Percentiles rank a stretch among this genome's conserved stretches.
phyloP scores from a whole-genome alignment of 2,888 invertebrate species.

The Beris chalybata region DNA sequence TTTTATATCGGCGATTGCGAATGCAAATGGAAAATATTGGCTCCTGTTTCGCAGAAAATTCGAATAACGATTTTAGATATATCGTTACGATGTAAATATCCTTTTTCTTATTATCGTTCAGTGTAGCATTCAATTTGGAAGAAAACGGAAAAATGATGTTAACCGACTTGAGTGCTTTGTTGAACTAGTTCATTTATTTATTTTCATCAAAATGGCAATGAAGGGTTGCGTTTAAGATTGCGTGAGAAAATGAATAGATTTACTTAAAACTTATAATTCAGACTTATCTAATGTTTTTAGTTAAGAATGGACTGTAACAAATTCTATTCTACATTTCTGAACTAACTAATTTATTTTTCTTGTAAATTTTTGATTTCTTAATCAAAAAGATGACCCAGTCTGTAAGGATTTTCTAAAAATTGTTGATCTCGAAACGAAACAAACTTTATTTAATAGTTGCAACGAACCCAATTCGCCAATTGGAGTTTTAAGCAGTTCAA shows the following conservation, averaged over 20 bases:
- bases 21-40: constrained; percentile 69
- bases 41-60: constrained; percentile 65
- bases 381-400: constrained; percentile 37
- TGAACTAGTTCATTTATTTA: background rate
- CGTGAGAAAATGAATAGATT: too few species aligned
- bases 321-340: background rate
- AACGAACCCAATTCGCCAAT: constrained; percentile 40
- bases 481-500: constrained; percentile 42
- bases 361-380: too few species aligned
- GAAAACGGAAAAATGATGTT: too few species aligned
- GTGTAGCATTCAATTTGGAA: too few species aligned
- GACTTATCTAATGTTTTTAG: too few species aligned
- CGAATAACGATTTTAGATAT: constrained; percentile 69
- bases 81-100: constrained; percentile 67
- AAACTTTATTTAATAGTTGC: constrained; percentile 42
- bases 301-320: too few species aligned
- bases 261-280: too few species aligned
- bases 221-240: too few species aligned
- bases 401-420: constrained; percentile 44
- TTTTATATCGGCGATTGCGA: constrained; percentile 68
- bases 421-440: constrained; percentile 39
- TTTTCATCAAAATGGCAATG: background rate
- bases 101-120: background rate
- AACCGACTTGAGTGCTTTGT: too few species aligned
- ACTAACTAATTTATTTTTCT: background rate